phyloP scores from a whole-genome alignment of 2,888 invertebrate species.

The Xestoiulus laeticollis region DNA sequence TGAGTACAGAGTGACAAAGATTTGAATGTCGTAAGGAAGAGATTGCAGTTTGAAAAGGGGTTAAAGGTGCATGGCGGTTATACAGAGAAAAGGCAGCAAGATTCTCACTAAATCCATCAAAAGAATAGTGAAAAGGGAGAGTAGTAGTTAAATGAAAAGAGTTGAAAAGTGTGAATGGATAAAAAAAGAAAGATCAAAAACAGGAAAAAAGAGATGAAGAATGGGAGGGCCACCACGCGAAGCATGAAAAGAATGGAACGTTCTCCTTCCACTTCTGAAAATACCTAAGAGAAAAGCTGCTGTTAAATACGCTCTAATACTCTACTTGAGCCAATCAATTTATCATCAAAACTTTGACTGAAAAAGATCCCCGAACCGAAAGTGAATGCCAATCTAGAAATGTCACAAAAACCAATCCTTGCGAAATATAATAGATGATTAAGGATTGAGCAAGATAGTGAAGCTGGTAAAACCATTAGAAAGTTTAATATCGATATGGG shows the following conservation, averaged over 20 bases:
- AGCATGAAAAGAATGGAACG: not conserved
- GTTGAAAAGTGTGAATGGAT: slow-evolving; percentile 35
- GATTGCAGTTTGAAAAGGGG: slow-evolving; percentile 16
- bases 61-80: not conserved
- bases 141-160: slow-evolving; percentile 18
- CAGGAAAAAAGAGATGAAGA: not conserved
- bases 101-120: not conserved
- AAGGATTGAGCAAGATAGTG: slow-evolving; percentile 24
- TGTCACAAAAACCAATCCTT: slow-evolving; percentile 29
- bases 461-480: slow-evolving; percentile 30
- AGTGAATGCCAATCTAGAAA: slow-evolving; percentile 39
- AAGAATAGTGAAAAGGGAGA: not conserved
- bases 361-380: not conserved
- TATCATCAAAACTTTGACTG: slow-evolving; percentile 41
- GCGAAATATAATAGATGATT: slow-evolving; percentile 32
- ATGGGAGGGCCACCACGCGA: not conserved
- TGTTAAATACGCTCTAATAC: slow-evolving; percentile 43
- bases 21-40: slow-evolving; percentile 21
- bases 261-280: not conserved
- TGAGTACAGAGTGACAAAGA: slow-evolving; percentile 29
- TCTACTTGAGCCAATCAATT: slow-evolving; percentile 41
- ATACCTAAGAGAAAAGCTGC: slow-evolving; percentile 33
- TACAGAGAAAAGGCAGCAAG: not conserved
- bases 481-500: slow-evolving; percentile 30
- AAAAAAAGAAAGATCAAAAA: slow-evolving; percentile 35